Percentiles rank a stretch among this genome's conserved stretches.
Conservation (phyloP, 2,113 vertebrate species). For the Laterallus jamaicensis region DNA sequence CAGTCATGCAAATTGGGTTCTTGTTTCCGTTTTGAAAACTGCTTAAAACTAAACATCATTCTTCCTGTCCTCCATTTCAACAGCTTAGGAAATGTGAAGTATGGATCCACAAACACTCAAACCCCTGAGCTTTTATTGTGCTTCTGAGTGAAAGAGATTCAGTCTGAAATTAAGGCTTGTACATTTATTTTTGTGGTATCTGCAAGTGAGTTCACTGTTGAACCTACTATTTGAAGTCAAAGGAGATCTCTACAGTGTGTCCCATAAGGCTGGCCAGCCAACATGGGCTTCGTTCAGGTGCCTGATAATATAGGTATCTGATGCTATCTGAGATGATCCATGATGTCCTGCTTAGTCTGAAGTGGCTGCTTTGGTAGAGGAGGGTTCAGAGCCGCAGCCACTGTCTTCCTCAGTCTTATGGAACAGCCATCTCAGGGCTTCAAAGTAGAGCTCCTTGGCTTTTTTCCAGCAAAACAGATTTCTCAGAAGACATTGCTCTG, state of each 20-base stretch:
- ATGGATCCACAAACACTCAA: not conserved
- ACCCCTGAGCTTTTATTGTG: not conserved
- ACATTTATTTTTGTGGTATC: not conserved
- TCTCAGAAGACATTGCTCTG: not conserved
- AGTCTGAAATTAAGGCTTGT: not conserved
- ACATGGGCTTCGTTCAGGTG: not conserved
- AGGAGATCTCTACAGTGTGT: not conserved
- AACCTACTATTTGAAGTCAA: not conserved
- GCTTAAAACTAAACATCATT: not conserved
- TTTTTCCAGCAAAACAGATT: not conserved
- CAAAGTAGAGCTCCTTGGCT: not conserved
- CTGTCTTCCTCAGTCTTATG: not conserved
- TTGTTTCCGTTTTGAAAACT: not conserved
- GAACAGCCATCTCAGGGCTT: not conserved
- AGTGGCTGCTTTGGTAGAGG: not conserved
- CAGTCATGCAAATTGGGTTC: not conserved
- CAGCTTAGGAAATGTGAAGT: not conserved
- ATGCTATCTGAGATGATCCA: not conserved
- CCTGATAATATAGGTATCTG: not conserved
- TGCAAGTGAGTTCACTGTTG: not conserved
- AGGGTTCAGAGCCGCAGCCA: not conserved
- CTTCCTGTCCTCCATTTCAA: not conserved
- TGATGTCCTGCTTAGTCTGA: not conserved
- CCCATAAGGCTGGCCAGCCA: not conserved
- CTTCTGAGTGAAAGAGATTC: not conserved